Percentiles rank a stretch among this genome's conserved stretches.
Evolutionary conservation across 2,113 vertebrate genomes (phyloP).

Genomic region (Eclectus roratus): DNA sequence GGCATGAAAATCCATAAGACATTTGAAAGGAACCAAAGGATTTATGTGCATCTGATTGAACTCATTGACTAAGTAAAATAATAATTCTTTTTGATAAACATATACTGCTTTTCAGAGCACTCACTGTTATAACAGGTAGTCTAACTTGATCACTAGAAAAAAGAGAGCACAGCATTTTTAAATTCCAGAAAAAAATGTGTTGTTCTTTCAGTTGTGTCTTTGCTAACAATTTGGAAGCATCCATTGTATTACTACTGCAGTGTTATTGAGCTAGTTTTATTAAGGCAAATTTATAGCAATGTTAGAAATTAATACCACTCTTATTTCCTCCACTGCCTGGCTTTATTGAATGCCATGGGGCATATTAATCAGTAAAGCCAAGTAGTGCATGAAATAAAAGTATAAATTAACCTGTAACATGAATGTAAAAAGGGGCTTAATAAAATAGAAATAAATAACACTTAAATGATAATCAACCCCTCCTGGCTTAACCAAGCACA

Average conservation of each 20-base stretch:
- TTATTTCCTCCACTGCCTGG: constrained; percentile 80
- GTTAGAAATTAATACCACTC: constrained; percentile 85
- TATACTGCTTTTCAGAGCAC: neutral
- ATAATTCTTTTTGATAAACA: neutral
- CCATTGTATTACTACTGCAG: constrained; percentile 74
- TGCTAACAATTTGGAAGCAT: constrained; percentile 75
- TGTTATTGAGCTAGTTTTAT: constrained; percentile 81
- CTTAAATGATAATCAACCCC: constrained; percentile 80
- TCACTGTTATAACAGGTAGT: neutral
- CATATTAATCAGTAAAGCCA: constrained; percentile 87
- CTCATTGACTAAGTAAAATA: neutral
- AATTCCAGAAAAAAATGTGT: constrained; percentile 44
- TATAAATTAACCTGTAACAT: constrained; percentile 85
- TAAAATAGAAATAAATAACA: constrained; percentile 85
- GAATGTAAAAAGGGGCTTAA: constrained; percentile 80
- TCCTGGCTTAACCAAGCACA: constrained; percentile 71
- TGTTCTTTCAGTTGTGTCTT: constrained; percentile 69
- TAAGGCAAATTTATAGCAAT: constrained; percentile 85
- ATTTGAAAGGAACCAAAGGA: neutral
- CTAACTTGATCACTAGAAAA: constrained; percentile 10
- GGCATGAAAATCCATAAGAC: neutral
- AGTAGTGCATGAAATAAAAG: constrained; percentile 87
- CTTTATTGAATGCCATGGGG: constrained; percentile 86
- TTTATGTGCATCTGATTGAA: neutral
- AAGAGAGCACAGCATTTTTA: constrained; percentile 24